Percentiles rank a stretch among this genome's conserved stretches.
phyloP scores from a whole-genome alignment of 2,113 vertebrate species.

The Periophthalmus modestus region DNA sequence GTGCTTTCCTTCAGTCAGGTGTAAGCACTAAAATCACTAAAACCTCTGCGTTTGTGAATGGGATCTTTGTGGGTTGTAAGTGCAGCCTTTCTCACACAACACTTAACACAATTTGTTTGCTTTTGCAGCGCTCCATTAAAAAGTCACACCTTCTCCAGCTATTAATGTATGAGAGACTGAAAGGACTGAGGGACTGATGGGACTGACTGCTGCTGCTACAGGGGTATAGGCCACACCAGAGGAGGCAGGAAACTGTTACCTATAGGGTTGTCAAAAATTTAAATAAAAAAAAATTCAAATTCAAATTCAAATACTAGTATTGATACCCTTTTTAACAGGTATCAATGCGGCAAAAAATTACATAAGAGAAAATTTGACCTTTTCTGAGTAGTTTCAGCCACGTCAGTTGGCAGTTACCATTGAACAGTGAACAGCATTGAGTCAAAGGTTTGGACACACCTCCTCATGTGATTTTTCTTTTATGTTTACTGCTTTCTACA shows the following conservation, averaged over 20 bases:
- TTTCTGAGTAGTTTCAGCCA: no score
- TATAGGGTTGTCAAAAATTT: no score
- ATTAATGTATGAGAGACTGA: slow-evolving; percentile 44
- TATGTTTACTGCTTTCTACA: no score
- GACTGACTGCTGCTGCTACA: background rate
- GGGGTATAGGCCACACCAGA: slow-evolving; percentile 20
- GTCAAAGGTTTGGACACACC: no score
- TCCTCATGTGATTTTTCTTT: no score
- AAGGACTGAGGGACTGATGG: slow-evolving; percentile 33
- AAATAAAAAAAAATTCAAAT: no score
- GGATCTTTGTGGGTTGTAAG: slow-evolving; percentile 37
- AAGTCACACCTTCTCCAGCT: slow-evolving; percentile 53
- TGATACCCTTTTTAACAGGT: no score
- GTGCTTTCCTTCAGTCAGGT: slow-evolving; percentile 9
- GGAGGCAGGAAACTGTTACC: slow-evolving; percentile 16
- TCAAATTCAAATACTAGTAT: no score
- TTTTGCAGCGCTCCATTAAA: slow-evolving; percentile 47
- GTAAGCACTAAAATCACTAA: slow-evolving; percentile 16
- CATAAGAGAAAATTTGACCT: no score
- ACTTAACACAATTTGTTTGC: slow-evolving; percentile 50
- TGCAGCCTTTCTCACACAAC: slow-evolving; percentile 9
- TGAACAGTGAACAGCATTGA: no score
- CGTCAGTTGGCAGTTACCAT: no score
- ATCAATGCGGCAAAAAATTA: no score
- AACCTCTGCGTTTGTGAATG: slow-evolving; percentile 34